Percentiles rank a stretch among this genome's conserved stretches.
These are phyloP conservation scores for Bellardia bayeri DNA, from an alignment of 2,888 invertebrate species.

Conservation along the genomic window DNA sequence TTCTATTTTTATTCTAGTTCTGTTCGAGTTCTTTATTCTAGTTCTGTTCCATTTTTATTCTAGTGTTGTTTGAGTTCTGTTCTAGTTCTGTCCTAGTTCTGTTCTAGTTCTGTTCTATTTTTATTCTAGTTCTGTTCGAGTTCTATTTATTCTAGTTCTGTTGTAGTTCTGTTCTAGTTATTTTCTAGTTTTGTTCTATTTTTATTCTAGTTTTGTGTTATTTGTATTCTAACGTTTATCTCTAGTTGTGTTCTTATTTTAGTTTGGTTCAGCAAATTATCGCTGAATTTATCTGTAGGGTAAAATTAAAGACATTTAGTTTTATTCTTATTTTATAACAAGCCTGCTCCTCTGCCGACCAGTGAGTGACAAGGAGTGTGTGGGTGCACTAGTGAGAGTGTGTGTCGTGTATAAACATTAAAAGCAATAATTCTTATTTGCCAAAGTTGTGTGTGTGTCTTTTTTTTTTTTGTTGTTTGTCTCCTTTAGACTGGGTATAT, in stretches of 20 bases:
- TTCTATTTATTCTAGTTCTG: neutral
- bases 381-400: neutral
- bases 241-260: neutral
- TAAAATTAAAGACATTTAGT: conserved; percentile 53
- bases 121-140: neutral
- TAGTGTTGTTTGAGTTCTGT: neutral
- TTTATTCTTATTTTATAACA: conserved; percentile 22
- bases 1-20: too few species aligned
- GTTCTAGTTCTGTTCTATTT: neutral
- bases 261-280: neutral
- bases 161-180: neutral
- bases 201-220: neutral
- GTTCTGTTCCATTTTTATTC: neutral
- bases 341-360: neutral
- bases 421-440: conserved; percentile 51
- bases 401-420: conserved; percentile 7
- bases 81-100: neutral
- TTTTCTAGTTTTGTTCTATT: neutral
- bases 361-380: conserved; percentile 9
- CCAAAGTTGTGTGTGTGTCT: neutral
- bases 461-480: neutral
- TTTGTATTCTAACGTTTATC: too few species aligned
- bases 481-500: neutral
- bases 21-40: neutral
- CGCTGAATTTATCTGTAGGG: conserved; percentile 12